Conservation (phyloP, 1,140 invertebrate species). For the Hestina assimilis region DNA sequence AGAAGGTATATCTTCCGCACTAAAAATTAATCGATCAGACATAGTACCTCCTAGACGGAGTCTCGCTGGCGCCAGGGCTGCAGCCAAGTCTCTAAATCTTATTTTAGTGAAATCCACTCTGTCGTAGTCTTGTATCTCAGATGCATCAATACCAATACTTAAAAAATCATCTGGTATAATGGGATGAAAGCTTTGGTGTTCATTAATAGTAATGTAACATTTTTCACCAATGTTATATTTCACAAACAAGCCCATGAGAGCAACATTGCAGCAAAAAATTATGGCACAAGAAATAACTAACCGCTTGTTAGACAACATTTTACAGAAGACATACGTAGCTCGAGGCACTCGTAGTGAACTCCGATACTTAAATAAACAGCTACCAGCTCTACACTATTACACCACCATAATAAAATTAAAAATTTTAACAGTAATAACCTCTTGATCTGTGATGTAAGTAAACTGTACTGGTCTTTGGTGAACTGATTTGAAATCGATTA, state of each 20-base stretch:
- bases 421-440: too few relatives aligned
- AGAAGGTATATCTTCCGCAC: conserved; percentile 43
- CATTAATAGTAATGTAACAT: conserved; percentile 56
- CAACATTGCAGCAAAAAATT: conserved; percentile 54
- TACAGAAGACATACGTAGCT: conserved; percentile 13
- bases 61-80: conserved; percentile 79
- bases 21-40: conserved; percentile 82
- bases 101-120: conserved; percentile 58
- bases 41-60: conserved; percentile 83
- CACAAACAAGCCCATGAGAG: conserved; percentile 52
- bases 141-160: conserved; percentile 70
- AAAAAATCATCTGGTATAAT: conserved; percentile 59
- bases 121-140: conserved; percentile 57
- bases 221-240: conserved; percentile 55
- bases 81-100: conserved; percentile 78
- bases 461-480: too few relatives aligned
- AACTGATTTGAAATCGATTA: too few relatives aligned
- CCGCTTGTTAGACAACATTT: conserved; percentile 66
- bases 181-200: conserved; percentile 42
- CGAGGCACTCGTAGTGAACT: not conserved
- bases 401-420: too few relatives aligned
- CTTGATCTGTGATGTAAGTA: too few relatives aligned
- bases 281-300: conserved; percentile 54
- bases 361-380: not conserved
- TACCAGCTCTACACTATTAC: too few relatives aligned